These are phyloP conservation scores for Brenthis ino DNA, from an alignment of 2,888 invertebrate species.

Conservation along the genomic window DNA sequence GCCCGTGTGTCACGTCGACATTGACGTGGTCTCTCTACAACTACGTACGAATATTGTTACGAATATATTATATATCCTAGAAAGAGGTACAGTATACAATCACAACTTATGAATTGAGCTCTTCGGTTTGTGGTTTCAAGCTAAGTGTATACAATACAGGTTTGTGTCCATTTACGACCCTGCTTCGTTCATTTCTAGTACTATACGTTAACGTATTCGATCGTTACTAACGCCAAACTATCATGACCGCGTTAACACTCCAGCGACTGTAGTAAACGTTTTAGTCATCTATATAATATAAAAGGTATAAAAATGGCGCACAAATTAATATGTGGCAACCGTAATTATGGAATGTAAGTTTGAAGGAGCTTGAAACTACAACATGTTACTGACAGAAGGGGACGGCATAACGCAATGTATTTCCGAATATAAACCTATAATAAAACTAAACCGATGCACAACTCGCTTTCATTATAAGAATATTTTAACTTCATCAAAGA, in stretches of 20 bases:
- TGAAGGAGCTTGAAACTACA: slow-evolving; percentile 8
- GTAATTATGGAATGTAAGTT: neutral
- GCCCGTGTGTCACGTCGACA: neutral
- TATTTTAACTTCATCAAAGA: slow-evolving; percentile 45
- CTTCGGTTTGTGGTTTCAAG: slow-evolving; percentile 19
- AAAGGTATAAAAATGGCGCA: neutral
- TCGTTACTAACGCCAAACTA: neutral
- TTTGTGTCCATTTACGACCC: slow-evolving; percentile 4
- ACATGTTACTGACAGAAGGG: neutral
- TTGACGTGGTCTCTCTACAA: neutral
- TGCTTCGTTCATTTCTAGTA: neutral
- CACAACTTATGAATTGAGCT: slow-evolving; percentile 41
- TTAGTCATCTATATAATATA: neutral
- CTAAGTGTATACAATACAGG: neutral
- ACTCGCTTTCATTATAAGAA: slow-evolving; percentile 20
- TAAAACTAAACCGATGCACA: slow-evolving; percentile 13
- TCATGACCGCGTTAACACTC: neutral
- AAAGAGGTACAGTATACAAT: slow-evolving; percentile 37
- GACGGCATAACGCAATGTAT: slow-evolving; percentile 27
- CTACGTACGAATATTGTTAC: slow-evolving; percentile 9
- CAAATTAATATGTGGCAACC: no score
- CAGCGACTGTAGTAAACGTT: neutral
- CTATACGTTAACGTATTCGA: neutral
- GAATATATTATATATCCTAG: slow-evolving; percentile 23
- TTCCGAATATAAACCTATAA: slow-evolving; percentile 15